These are phyloP conservation scores for Metaphire vulgaris DNA, from an alignment of 1,140 invertebrate genomes.

Conservation along the genomic window DNA sequence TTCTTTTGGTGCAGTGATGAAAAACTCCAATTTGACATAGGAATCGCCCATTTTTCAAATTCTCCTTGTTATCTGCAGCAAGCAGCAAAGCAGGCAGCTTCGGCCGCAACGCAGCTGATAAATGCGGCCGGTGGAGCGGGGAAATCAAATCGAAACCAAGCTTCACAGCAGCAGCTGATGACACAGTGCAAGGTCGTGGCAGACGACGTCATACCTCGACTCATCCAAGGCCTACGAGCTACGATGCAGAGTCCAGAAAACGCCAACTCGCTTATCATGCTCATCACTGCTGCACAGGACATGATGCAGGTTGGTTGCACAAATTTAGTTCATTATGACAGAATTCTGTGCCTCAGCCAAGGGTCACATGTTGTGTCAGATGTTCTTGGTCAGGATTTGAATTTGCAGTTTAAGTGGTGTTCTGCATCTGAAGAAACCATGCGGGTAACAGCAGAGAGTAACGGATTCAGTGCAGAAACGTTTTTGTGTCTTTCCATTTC, in stretches of 20 bases:
- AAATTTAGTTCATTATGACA: too few relatives aligned
- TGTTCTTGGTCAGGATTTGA: too few relatives aligned
- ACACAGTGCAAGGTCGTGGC: constrained; percentile 68
- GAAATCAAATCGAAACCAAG: constrained; percentile 68
- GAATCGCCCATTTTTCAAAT: constrained; percentile 12
- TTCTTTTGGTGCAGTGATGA: too few relatives aligned
- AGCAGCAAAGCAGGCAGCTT: constrained; percentile 78
- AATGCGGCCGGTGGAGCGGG: constrained; percentile 55
- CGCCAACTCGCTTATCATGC: constrained; percentile 51
- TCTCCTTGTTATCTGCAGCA: constrained; percentile 37
- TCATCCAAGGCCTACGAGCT: constrained; percentile 74
- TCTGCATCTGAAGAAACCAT: too few relatives aligned
- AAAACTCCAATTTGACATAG: too few relatives aligned
- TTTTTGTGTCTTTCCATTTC: constrained; percentile 32
- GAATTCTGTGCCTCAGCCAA: too few relatives aligned
- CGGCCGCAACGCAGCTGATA: constrained; percentile 82
- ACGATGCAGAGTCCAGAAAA: constrained; percentile 66
- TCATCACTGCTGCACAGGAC: constrained; percentile 12
- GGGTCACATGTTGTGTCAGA: too few relatives aligned
- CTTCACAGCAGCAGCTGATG: constrained; percentile 66
- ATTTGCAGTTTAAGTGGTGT: too few relatives aligned
- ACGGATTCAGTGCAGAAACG: too few relatives aligned
- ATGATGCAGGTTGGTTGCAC: constrained; percentile 5
- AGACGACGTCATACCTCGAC: constrained; percentile 66
- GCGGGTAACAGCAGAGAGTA: too few relatives aligned